Evolutionary conservation across 2,113 vertebrate genomes (phyloP).

Genomic region (Corythornis cristatus): DNA sequence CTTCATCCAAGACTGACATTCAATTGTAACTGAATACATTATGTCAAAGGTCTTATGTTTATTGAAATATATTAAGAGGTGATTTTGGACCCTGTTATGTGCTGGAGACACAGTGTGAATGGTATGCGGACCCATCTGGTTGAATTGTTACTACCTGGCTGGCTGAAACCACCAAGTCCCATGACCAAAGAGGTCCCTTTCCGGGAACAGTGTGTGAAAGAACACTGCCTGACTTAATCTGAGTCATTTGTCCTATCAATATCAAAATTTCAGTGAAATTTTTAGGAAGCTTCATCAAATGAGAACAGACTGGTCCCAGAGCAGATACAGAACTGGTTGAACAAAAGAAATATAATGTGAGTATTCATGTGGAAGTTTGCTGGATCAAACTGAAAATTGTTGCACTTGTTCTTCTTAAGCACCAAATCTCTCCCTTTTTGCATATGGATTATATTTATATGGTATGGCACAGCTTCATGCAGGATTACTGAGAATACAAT

Average conservation of each 20-base stretch:
- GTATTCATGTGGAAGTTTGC: background rate
- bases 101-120: fast-evolving
- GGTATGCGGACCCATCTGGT: background rate
- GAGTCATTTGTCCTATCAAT: background rate
- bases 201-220: background rate
- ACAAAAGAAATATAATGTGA: background rate
- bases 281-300: background rate
- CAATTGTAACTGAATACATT: background rate
- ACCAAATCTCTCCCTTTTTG: background rate
- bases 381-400: background rate
- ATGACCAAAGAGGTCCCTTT: fast-evolving
- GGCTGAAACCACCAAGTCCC: background rate
- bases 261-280: background rate
- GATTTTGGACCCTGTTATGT: background rate
- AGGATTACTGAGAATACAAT: background rate
- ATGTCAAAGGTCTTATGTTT: background rate
- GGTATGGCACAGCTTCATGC: background rate
- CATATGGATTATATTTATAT: background rate
- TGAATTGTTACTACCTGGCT: background rate
- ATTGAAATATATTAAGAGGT: background rate
- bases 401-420: background rate
- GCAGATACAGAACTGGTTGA: background rate
- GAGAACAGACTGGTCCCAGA: background rate
- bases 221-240: background rate
- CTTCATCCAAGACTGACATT: background rate